phyloP scores from a whole-genome alignment of 2,888 invertebrate genomes.

The Tiliacea citrago region DNA sequence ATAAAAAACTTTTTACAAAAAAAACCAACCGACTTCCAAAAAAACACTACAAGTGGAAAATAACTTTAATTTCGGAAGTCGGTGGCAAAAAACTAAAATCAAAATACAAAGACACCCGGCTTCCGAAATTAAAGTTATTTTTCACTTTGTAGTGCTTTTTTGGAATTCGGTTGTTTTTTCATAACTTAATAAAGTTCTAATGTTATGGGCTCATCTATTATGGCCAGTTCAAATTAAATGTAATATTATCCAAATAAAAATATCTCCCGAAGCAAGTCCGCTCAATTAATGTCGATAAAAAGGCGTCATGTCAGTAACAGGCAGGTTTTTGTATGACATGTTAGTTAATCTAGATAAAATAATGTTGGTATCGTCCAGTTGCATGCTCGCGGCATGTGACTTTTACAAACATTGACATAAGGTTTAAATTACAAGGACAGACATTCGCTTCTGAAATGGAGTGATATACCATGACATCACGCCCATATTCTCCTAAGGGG shows the following conservation, averaged over 20 bases:
- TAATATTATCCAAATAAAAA: neutral
- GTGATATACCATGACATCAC: neutral
- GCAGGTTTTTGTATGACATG: neutral
- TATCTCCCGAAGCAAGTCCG: neutral
- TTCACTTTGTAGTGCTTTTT: no score
- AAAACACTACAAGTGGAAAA: no score
- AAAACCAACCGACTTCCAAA: no score
- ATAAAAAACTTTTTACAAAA: no score
- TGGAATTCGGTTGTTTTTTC: no score
- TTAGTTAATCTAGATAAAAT: conserved; percentile 10
- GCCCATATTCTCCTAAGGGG: neutral
- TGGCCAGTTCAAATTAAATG: no score
- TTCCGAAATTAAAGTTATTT: no score
- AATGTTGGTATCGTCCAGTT: neutral
- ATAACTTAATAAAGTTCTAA: neutral
- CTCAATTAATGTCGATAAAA: no score
- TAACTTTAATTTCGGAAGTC: no score
- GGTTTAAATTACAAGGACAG: conserved; percentile 12
- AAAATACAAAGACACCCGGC: no score
- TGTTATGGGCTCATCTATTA: neutral
- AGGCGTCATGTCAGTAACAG: no score
- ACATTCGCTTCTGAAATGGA: neutral
- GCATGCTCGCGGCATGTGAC: neutral
- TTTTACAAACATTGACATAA: conserved; percentile 8
- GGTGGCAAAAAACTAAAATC: no score